A percentile compares a stretch with the other conserved stretches of the same genome.
phyloP scores from a whole-genome alignment of 2,888 invertebrate genomes.

The Sussaba pulchella region DNA sequence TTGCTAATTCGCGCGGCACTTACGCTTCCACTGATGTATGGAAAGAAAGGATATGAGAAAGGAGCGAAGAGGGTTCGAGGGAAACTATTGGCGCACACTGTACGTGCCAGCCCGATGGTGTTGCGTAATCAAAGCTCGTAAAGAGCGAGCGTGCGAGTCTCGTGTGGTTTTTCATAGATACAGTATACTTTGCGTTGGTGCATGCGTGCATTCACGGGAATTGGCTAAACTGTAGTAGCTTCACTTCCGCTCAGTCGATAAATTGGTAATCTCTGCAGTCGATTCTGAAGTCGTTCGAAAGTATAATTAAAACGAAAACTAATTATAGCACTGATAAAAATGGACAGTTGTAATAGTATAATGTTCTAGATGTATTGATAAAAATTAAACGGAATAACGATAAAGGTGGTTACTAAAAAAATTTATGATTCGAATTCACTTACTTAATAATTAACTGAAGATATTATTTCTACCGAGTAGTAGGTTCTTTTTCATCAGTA shows the following conservation, averaged over 20 bases:
- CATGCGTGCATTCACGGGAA: conserved; percentile 32
- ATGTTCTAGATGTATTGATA: no score
- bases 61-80: background rate
- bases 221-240: background rate
- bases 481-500: no score
- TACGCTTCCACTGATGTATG: conserved; percentile 22
- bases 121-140: conserved; percentile 62
- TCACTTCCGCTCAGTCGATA: background rate
- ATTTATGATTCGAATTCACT: no score
- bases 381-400: no score
- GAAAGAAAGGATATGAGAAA: conserved; percentile 27
- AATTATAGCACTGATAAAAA: background rate
- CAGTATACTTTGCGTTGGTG: conserved; percentile 30
- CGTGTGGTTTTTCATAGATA: conserved; percentile 33
- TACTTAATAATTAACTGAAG: no score
- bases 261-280: background rate
- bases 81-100: conserved; percentile 33
- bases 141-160: conserved; percentile 48
- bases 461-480: no score
- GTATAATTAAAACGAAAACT: background rate
- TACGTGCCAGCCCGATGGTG: conserved; percentile 38
- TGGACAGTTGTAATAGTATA: background rate
- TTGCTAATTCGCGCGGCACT: conserved; percentile 55
- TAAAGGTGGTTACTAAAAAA: no score
- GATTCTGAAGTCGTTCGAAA: background rate